phyloP scores from a whole-genome alignment of 2,113 vertebrate species.

The Hystrix cristata region DNA sequence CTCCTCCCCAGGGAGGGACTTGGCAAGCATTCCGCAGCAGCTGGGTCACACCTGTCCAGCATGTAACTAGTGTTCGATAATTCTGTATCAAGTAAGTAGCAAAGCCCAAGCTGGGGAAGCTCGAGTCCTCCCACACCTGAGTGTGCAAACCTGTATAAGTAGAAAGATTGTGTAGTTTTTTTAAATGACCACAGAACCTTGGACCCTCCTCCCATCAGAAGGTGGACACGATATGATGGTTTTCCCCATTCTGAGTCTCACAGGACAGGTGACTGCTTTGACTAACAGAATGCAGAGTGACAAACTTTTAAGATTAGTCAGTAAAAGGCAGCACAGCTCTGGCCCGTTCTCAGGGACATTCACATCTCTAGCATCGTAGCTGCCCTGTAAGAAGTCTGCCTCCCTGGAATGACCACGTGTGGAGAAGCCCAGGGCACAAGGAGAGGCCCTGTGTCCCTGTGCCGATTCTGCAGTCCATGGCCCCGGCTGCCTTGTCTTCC shows the following conservation, averaged over 20 bases:
- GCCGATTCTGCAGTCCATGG: rapidly evolving
- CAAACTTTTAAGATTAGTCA: background rate
- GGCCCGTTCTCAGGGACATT: background rate
- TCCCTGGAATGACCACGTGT: rapidly evolving
- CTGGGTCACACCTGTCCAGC: background rate
- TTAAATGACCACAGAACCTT: background rate
- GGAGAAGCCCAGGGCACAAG: background rate
- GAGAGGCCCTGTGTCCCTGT: rapidly evolving
- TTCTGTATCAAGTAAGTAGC: background rate
- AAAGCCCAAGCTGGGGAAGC: background rate
- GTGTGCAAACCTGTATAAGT: background rate
- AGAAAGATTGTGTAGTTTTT: background rate
- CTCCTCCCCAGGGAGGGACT: background rate
- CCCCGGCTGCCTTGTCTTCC: background rate
- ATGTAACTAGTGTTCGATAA: background rate
- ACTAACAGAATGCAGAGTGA: background rate
- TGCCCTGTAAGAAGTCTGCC: background rate
- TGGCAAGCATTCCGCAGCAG: background rate
- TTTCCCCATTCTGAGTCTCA: background rate
- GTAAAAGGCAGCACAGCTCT: background rate
- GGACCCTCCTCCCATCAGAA: background rate
- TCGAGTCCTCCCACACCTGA: background rate
- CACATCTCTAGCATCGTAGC: background rate
- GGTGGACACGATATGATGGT: background rate
- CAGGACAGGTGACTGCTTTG: background rate